Evolutionary conservation across 2,113 vertebrate species (phyloP), one percentile per base, ranked within the genome.

Genomic region (Garra rufa): DNA sequence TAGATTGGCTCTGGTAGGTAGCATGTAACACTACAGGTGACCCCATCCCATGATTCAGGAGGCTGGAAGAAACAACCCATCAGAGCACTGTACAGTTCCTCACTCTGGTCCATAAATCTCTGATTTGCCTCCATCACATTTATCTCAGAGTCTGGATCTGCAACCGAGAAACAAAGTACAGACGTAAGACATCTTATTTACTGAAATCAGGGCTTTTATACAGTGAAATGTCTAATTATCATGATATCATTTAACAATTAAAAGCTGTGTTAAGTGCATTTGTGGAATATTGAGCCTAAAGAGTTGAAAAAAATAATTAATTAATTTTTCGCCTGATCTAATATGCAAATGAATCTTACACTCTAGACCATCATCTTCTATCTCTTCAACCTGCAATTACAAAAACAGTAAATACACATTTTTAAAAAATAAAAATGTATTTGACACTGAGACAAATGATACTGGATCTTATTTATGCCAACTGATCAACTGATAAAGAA

Each of bases 1-100:
- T 73, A 87, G 30, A 92, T 57, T 7, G 91, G 87, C 9, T 93
- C 93, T 1, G 92, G 91, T 6, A 92, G 77, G 77, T 55, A 85
- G 44, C 88, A 85, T 0, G 76, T 26, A 11, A 81, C 1, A 6
- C 65, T 78, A 19, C 92, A 30, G 90, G 95, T 87, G 95, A 96
- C 92, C 90, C 95, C 88, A 89, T 94, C 0, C 88, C 94, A 65
- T 90, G 93, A 92, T 85, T 97, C 96, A 81, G 95, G 91, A 7
- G 95, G 95, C 91, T 97, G 96, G 96, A 96, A 99, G 55, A 94
- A 96, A 88, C 95, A 96, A 71, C 96, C 95, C 87, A 97, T 97
- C 59, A 99, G 89, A 5, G 97, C 95, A 0, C 98, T 96, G 0
- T 97, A 99, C 34, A 99, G 93, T 85, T 99, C 98, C 88, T 99